Conservation (phyloP, 2,113 vertebrate species). For the Hippolais icterina region DNA sequence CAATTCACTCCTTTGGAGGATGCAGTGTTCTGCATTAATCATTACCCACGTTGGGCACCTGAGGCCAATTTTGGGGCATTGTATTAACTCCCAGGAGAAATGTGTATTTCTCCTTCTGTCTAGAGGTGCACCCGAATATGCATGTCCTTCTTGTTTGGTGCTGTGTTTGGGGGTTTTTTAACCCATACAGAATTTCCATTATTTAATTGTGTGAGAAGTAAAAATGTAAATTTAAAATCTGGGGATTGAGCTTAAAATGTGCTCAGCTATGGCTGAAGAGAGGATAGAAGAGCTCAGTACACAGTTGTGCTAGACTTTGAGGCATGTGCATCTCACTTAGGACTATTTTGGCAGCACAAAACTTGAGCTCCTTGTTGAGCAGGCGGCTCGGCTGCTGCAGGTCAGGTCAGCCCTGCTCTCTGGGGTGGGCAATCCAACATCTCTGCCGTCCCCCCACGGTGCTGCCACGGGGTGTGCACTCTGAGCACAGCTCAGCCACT, state of each 20-base stretch:
- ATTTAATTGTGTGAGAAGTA: background rate
- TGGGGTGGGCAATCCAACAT: background rate
- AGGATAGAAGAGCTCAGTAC: background rate
- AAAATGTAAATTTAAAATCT: background rate
- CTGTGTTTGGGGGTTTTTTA: background rate
- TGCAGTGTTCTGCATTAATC: background rate
- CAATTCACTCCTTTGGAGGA: background rate
- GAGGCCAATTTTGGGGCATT: background rate
- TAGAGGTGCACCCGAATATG: background rate
- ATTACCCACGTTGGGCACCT: accelerated
- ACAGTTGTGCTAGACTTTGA: background rate
- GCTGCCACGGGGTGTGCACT: accelerated
- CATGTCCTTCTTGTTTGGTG: background rate
- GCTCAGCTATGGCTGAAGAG: background rate
- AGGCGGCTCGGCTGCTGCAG: background rate
- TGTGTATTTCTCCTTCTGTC: background rate
- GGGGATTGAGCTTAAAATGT: background rate
- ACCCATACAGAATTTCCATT: background rate
- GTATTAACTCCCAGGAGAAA: background rate
- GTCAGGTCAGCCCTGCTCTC: background rate
- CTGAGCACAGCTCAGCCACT: background rate
- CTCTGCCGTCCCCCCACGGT: background rate
- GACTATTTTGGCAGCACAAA: background rate
- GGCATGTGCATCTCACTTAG: background rate
- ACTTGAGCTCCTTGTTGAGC: background rate